phyloP scores from a whole-genome alignment of 2,797 vertebrate genomes.

The Phoeniculus purpureus region DNA sequence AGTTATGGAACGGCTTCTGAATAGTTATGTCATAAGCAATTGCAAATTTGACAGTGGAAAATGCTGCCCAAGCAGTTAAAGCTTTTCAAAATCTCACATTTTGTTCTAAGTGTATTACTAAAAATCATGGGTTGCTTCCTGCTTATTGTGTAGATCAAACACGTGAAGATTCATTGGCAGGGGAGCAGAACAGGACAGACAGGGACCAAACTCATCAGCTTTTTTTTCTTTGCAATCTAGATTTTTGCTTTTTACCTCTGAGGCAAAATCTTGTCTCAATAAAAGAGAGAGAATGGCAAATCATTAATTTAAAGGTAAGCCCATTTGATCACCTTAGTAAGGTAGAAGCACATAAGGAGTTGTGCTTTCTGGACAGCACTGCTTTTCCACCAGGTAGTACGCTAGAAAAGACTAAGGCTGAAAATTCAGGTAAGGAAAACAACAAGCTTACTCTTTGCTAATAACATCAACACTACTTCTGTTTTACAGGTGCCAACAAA shows the following conservation, averaged over 20 bases:
- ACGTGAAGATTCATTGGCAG: neutral
- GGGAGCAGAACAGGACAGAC: too few relatives aligned
- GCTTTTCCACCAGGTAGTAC: neutral
- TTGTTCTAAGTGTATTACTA: neutral
- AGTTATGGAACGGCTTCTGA: neutral
- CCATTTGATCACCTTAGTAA: neutral
- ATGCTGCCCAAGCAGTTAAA: neutral
- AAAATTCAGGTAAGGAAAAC: neutral
- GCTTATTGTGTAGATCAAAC: neutral
- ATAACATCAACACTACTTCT: neutral
- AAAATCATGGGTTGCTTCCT: neutral
- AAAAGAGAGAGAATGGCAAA: neutral
- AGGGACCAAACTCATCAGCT: too few relatives aligned
- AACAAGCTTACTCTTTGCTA: neutral
- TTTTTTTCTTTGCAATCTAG: neutral
- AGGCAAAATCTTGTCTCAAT: neutral
- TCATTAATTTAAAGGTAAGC: neutral
- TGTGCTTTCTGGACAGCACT: too few relatives aligned
- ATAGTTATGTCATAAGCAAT: neutral
- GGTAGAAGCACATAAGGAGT: neutral
- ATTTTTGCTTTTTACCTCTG: neutral
- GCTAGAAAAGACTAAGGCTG: neutral
- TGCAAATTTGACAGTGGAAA: slow-evolving; percentile 5
- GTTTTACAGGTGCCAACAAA: neutral
- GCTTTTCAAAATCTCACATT: neutral